Evolutionary conservation across 2,888 invertebrate genomes (phyloP).

Genomic region (Cylindroiulus punctatus): DNA sequence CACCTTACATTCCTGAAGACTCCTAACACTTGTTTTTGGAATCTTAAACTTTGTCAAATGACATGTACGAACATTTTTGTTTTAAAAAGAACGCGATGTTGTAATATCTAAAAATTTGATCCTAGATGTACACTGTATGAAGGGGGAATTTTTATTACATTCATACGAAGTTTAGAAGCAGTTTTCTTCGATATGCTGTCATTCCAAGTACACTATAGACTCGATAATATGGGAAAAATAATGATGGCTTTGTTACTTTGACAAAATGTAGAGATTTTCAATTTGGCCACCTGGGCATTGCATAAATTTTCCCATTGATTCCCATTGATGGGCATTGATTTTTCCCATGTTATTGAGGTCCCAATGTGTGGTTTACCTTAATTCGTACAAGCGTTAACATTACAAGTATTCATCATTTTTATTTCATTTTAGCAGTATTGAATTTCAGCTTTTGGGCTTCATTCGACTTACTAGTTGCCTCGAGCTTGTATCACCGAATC

Average conservation of each 20-base stretch:
- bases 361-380: not conserved
- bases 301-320: no score
- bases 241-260: no score
- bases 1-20: not conserved
- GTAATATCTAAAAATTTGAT: no score
- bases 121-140: no score
- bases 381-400: not conserved
- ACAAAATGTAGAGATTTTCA: no score
- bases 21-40: not conserved
- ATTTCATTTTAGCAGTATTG: not conserved
- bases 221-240: no score
- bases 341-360: not conserved
- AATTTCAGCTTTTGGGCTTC: not conserved
- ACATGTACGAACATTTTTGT: no score
- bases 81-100: no score
- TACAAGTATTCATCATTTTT: conserved; percentile 30
- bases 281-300: no score
- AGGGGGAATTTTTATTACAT: no score
- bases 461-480: not conserved
- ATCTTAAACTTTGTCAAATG: not conserved
- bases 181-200: not conserved
- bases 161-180: not conserved
- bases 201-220: not conserved
- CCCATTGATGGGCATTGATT: not conserved
- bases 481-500: not conserved